Conservation (phyloP, 1,140 invertebrate genomes). For the Brachystomella parvula region DNA sequence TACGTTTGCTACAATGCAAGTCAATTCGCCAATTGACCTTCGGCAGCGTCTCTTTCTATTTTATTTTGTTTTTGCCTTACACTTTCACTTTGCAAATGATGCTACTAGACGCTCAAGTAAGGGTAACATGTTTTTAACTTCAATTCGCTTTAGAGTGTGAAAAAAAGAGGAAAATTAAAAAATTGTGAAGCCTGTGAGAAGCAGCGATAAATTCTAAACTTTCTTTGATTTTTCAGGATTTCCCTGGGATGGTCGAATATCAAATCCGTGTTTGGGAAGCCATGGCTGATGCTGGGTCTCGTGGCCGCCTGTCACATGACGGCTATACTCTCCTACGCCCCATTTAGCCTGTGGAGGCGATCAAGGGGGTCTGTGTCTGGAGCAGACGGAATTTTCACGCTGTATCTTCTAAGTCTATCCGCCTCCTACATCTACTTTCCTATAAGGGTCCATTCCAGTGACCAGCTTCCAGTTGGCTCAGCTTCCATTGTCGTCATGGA, state of each 20-base stretch:
- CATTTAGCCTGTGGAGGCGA: neutral
- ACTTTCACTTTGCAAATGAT: too few relatives aligned
- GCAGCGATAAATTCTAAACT: too few relatives aligned
- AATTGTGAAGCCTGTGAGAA: too few relatives aligned
- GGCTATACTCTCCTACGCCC: slow-evolving; percentile 8
- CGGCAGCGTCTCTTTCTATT: too few relatives aligned
- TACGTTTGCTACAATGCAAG: too few relatives aligned
- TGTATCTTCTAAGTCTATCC: slow-evolving; percentile 12
- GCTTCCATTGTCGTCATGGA: slow-evolving; percentile 24
- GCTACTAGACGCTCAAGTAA: too few relatives aligned
- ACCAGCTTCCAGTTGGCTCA: slow-evolving; percentile 19
- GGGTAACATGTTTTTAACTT: too few relatives aligned
- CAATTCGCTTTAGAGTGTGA: too few relatives aligned
- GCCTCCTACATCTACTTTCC: slow-evolving; percentile 23
- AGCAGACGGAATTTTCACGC: slow-evolving; percentile 17
- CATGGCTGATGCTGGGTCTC: neutral
- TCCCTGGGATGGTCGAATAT: slow-evolving; percentile 24
- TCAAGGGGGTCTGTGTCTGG: neutral
- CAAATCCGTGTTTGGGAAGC: slow-evolving; percentile 23
- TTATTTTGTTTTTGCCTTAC: too few relatives aligned
- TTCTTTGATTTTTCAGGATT: slow-evolving; percentile 16
- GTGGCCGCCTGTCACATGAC: slow-evolving; percentile 17
- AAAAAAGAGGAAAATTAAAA: too few relatives aligned
- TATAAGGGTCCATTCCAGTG: slow-evolving; percentile 18
- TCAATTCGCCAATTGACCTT: too few relatives aligned